These are phyloP conservation scores for Hyppa rectilinea DNA, from an alignment of 2,888 invertebrate species.

Conservation along the genomic window DNA sequence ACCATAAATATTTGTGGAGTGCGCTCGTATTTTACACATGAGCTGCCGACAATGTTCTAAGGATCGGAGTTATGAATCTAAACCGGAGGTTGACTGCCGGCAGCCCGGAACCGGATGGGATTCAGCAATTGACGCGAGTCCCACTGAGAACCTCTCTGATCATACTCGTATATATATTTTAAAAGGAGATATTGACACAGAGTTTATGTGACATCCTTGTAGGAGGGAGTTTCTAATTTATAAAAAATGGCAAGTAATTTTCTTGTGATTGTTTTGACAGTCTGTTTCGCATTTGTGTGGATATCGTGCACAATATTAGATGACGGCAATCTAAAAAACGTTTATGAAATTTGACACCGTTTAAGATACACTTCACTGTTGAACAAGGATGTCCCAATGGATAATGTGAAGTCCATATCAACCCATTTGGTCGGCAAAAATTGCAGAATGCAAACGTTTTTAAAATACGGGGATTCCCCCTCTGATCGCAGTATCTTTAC, in stretches of 20 bases:
- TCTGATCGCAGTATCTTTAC: background rate
- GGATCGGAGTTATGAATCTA: conserved; percentile 81
- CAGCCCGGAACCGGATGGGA: conserved; percentile 86
- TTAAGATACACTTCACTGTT: background rate
- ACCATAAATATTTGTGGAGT: conserved; percentile 75
- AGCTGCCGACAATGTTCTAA: conserved; percentile 79
- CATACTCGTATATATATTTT: conserved; percentile 72
- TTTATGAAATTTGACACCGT: background rate
- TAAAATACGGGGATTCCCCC: too few relatives aligned
- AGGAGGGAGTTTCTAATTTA: conserved; percentile 52
- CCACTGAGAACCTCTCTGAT: conserved; percentile 77
- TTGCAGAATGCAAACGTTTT: too few relatives aligned
- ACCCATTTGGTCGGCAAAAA: background rate
- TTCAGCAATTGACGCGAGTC: conserved; percentile 86
- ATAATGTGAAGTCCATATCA: background rate
- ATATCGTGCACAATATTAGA: background rate
- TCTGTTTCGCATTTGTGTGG: background rate
- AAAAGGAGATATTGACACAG: conserved; percentile 71
- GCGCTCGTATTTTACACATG: conserved; percentile 79
- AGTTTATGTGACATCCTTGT: conserved; percentile 68
- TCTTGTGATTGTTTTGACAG: conserved; percentile 15
- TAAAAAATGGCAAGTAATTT: conserved; percentile 30
- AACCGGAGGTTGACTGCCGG: conserved; percentile 80
- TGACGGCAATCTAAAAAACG: background rate
- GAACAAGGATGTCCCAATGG: background rate